Percentiles rank a stretch among this genome's conserved stretches.
phyloP scores from a whole-genome alignment of 2,797 vertebrate genomes.

The Chiloscyllium punctatum region DNA sequence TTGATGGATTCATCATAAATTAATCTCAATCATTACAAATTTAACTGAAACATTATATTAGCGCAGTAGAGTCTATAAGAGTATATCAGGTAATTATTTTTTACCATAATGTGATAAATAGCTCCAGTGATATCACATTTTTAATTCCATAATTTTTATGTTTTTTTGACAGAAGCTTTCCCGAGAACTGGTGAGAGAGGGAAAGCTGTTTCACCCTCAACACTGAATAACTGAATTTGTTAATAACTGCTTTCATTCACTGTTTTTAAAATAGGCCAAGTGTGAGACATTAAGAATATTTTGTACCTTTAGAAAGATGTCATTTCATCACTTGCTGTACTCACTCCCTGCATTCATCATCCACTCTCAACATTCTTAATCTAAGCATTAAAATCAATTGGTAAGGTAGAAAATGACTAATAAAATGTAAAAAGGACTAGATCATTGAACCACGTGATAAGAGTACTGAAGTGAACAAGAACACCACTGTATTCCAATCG shows the following conservation, averaged over 20 bases:
- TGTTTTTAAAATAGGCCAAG: neutral
- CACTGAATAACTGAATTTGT: neutral
- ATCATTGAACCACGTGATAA: neutral
- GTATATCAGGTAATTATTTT: neutral
- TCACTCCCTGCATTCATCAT: too few species aligned
- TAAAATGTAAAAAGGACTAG: constrained; percentile 7
- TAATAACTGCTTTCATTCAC: neutral
- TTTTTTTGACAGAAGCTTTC: neutral
- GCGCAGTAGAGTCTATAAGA: neutral
- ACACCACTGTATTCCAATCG: constrained; percentile 6
- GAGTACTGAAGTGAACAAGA: neutral
- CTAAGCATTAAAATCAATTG: neutral
- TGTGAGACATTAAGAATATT: neutral
- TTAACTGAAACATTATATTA: neutral
- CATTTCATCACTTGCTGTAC: neutral
- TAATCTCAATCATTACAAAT: neutral
- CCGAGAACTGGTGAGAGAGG: neutral
- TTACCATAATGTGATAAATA: neutral
- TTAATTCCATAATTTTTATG: neutral
- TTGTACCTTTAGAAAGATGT: neutral
- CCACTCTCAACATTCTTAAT: neutral
- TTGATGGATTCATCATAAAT: neutral
- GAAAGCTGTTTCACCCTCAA: neutral
- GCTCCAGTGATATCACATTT: neutral
- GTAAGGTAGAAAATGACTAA: neutral